phyloP scores from a whole-genome alignment of 1,140 invertebrate genomes.

The Calliopsis andreniformis region DNA sequence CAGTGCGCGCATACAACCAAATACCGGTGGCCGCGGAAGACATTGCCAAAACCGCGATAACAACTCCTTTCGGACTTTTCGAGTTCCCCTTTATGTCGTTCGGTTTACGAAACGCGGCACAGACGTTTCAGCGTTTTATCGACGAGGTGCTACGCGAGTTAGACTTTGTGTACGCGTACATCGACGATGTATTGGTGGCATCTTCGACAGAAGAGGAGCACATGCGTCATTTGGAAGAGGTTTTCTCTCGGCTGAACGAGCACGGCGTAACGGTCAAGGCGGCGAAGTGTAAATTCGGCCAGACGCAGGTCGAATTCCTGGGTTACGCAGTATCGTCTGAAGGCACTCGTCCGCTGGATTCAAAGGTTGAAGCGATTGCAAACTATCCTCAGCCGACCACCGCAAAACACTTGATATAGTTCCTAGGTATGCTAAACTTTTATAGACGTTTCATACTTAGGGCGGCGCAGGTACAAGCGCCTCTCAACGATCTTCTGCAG shows the following conservation, averaged over 20 bases:
- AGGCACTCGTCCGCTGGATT: neutral
- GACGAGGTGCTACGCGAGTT: too few relatives aligned
- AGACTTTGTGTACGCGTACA: too few relatives aligned
- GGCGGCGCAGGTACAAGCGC: too few relatives aligned
- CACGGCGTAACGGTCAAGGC: neutral
- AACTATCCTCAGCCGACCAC: neutral
- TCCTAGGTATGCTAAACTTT: constrained; percentile 22
- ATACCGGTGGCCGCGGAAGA: too few relatives aligned
- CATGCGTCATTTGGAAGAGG: neutral
- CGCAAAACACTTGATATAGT: neutral
- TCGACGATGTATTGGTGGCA: neutral
- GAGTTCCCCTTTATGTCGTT: too few relatives aligned
- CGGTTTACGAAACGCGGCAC: too few relatives aligned
- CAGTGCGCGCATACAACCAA: too few relatives aligned
- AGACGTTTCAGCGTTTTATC: too few relatives aligned
- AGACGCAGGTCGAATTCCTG: neutral
- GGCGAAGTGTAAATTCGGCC: neutral
- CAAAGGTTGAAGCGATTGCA: neutral
- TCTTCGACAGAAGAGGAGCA: neutral
- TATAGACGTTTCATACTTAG: neutral
- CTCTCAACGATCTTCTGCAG: too few relatives aligned
- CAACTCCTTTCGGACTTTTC: too few relatives aligned
- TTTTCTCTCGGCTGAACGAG: neutral
- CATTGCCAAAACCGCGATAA: neutral
- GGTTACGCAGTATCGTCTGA: too few relatives aligned